A percentile compares a stretch with the other conserved stretches of the same genome.
phyloP scores from a whole-genome alignment of 2,888 invertebrate genomes.

The Athripsodes cinereus region DNA sequence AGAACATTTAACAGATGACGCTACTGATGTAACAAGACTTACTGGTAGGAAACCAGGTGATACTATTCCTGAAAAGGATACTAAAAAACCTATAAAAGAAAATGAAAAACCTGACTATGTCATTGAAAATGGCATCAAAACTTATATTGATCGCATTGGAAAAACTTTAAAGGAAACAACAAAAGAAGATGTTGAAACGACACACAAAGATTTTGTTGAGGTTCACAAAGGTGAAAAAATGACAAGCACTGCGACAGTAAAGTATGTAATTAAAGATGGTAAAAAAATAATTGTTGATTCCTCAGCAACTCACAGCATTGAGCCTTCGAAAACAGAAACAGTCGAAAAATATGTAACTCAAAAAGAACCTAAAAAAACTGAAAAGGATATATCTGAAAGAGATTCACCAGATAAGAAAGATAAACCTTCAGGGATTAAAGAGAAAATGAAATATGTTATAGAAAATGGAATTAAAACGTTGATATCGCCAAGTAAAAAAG shows the following conservation, averaged over 20 bases:
- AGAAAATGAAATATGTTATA: conserved; percentile 4
- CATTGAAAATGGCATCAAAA: conserved; percentile 20
- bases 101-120: conserved; percentile 13
- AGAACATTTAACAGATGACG: background rate
- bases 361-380: background rate
- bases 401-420: background rate
- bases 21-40: background rate
- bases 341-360: background rate
- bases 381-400: background rate
- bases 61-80: background rate
- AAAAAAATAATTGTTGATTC: conserved; percentile 13
- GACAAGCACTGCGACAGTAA: conserved; percentile 4
- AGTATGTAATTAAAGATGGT: conserved; percentile 18
- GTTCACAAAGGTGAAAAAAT: conserved; percentile 7
- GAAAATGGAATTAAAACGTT: conserved; percentile 15
- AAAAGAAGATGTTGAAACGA: background rate
- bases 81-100: conserved; percentile 2
- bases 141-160: conserved; percentile 4
- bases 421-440: background rate
- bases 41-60: conserved; percentile 3
- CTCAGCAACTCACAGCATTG: background rate
- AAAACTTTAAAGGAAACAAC: background rate
- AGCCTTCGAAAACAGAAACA: conserved; percentile 1
- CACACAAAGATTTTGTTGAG: background rate
- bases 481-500: conserved; percentile 3